Percentiles rank a stretch among this genome's conserved stretches.
phyloP scores from a whole-genome alignment of 1,140 invertebrate species.

The Parasteatoda tepidariorum region DNA sequence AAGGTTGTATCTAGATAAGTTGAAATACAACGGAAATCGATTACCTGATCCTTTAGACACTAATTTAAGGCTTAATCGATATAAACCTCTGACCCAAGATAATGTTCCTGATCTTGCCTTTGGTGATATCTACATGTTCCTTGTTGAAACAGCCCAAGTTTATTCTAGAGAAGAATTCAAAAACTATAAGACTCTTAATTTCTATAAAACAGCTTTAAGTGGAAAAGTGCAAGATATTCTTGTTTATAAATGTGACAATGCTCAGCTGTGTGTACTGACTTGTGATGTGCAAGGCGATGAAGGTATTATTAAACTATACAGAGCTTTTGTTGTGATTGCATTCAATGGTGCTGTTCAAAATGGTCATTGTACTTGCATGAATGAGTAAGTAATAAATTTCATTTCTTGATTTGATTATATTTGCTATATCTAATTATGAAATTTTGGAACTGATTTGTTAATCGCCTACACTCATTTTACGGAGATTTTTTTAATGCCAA shows the following conservation, averaged over 20 bases:
- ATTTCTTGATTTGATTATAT: neutral
- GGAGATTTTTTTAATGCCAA: no score
- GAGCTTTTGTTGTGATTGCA: neutral
- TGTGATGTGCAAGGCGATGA: neutral
- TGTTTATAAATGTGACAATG: neutral
- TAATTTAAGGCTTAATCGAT: neutral
- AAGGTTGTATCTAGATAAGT: neutral
- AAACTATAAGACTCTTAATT: neutral
- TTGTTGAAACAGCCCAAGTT: neutral
- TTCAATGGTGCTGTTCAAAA: neutral
- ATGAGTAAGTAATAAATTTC: neutral
- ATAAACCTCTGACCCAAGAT: neutral
- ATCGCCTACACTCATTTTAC: no score
- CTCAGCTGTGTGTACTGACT: neutral
- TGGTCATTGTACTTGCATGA: neutral
- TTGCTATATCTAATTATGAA: neutral
- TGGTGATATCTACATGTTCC: neutral
- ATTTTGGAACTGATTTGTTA: no score
- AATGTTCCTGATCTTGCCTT: neutral
- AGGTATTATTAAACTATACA: neutral
- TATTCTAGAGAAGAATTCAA: neutral
- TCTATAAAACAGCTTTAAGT: neutral
- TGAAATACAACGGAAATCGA: neutral
- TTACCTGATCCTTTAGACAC: neutral
- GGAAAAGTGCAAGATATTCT: neutral